phyloP scores from a whole-genome alignment of 2,797 vertebrate species.

The Moxostoma hubbsi region DNA sequence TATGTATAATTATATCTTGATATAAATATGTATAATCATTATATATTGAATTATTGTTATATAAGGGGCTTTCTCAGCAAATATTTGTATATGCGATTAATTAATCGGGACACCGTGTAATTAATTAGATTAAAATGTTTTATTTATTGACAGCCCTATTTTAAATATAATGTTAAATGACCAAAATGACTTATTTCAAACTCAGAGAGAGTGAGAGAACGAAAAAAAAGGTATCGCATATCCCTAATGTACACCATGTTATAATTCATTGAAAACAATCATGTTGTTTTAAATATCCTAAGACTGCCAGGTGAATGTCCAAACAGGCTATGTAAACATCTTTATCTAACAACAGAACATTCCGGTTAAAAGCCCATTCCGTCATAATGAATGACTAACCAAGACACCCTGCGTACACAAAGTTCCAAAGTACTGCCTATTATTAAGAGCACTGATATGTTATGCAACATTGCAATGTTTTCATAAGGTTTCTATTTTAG shows the following conservation, averaged over 20 bases:
- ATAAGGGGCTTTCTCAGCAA: no score
- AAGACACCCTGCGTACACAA: neutral
- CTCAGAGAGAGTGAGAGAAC: no score
- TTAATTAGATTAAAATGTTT: no score
- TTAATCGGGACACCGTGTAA: no score
- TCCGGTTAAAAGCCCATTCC: neutral
- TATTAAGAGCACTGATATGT: conserved; percentile 42
- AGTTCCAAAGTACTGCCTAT: conserved; percentile 29
- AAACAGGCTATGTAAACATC: conserved; percentile 37
- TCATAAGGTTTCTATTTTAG: conserved; percentile 45
- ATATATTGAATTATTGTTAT: no score
- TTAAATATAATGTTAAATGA: no score
- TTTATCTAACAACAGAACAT: conserved; percentile 43
- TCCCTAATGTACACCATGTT: neutral
- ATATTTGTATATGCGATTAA: no score
- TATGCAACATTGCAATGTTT: conserved; percentile 43
- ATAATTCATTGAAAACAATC: conserved; percentile 3
- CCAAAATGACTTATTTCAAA: no score
- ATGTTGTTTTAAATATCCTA: neutral
- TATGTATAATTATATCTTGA: no score
- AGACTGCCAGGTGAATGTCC: conserved; percentile 10
- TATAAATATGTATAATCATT: no score
- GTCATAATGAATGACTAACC: conserved; percentile 29
- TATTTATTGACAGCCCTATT: no score
- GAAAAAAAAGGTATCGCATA: no score